Evolutionary conservation across 2,113 vertebrate genomes (phyloP).

Genomic region (Paramormyrops kingsleyae): DNA sequence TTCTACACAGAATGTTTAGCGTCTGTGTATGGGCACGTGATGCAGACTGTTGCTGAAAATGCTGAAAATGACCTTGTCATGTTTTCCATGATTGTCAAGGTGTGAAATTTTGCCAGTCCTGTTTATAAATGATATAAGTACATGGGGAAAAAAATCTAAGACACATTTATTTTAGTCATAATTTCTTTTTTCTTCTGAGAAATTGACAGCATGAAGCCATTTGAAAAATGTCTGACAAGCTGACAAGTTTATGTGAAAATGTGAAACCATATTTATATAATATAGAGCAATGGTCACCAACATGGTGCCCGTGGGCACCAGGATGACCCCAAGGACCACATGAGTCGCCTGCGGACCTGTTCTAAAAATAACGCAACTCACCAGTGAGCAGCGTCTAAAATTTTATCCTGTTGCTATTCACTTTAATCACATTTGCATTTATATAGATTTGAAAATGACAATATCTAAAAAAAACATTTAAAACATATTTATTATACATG

Average conservation of each 20-base stretch:
- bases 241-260: not conserved
- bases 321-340: too few relatives aligned
- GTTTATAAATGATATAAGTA: not conserved
- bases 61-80: not conserved
- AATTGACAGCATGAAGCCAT: not conserved
- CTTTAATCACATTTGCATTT: too few relatives aligned
- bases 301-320: too few relatives aligned
- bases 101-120: not conserved
- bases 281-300: not conserved
- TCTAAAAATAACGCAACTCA: too few relatives aligned
- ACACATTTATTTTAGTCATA: too few relatives aligned
- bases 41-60: not conserved
- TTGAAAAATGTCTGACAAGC: not conserved
- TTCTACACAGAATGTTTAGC: not conserved
- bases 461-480: too few relatives aligned
- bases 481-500: too few relatives aligned
- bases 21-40: not conserved
- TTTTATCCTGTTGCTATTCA: too few relatives aligned
- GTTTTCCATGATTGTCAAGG: not conserved
- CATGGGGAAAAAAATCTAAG: not conserved
- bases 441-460: too few relatives aligned
- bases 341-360: too few relatives aligned
- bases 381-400: too few relatives aligned
- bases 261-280: not conserved
- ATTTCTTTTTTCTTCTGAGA: not conserved